Conservation (phyloP, 2,888 invertebrate species). For the Acanthosepion esculentum region DNA sequence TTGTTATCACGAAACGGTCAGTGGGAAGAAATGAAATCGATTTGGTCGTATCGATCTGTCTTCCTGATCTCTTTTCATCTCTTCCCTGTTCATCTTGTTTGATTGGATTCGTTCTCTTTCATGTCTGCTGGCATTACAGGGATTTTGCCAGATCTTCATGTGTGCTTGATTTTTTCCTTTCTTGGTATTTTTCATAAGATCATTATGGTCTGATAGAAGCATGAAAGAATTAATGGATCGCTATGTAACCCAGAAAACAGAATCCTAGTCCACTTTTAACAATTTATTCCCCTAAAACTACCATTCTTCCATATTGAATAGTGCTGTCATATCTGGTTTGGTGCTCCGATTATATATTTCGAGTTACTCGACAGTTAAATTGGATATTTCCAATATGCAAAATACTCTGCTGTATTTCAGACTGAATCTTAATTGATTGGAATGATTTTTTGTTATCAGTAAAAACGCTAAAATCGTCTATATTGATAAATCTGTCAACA, state of each 20-base stretch:
- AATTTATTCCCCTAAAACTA: no score
- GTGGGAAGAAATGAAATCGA: background rate
- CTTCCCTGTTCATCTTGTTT: background rate
- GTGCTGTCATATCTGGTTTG: no score
- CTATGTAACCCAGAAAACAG: background rate
- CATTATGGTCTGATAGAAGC: background rate
- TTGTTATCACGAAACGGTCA: background rate
- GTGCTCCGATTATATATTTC: no score
- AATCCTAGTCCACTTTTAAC: rapidly evolving
- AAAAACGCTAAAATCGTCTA: no score
- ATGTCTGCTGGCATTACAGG: background rate
- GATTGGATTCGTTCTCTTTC: background rate
- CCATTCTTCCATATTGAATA: no score
- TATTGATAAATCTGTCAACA: no score
- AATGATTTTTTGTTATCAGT: no score
- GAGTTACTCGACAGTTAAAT: no score
- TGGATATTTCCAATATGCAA: no score
- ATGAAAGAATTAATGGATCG: background rate
- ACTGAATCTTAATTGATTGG: no score
- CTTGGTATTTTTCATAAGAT: background rate
- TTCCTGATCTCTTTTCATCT: background rate
- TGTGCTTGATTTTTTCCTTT: background rate
- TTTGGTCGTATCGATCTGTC: background rate
- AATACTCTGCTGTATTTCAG: no score
- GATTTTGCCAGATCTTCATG: background rate